A percentile compares a stretch with the other conserved stretches of the same genome.
phyloP scores from a whole-genome alignment of 2,888 invertebrate species.

The Gisinianus flammeolus region DNA sequence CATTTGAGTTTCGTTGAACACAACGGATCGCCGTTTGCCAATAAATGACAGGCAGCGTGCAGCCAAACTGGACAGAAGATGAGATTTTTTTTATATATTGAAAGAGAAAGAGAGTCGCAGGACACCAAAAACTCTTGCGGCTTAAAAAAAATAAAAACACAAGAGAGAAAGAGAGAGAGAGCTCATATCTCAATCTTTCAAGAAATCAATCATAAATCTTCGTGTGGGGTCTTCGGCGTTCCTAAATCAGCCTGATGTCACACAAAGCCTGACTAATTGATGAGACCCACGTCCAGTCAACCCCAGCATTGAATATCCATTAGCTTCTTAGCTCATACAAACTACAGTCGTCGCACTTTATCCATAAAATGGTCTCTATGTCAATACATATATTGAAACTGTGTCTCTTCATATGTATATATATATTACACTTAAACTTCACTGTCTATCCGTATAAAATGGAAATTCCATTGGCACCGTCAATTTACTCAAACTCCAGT shows the following conservation, averaged over 20 bases:
- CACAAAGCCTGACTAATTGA: conserved; percentile 38
- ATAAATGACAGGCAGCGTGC: conserved; percentile 22
- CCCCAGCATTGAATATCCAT: conserved; percentile 49
- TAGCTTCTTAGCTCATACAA: conserved; percentile 21
- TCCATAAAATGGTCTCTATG: no score
- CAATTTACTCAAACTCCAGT: no score
- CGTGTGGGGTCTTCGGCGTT: conserved; percentile 56
- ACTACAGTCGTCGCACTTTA: no score
- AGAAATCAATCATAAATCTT: conserved; percentile 57
- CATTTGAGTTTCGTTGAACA: conserved; percentile 4
- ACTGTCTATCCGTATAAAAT: background rate
- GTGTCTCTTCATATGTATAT: no score
- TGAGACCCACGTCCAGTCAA: conserved; percentile 38
- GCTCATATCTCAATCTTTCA: conserved; percentile 35
- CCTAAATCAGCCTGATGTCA: conserved; percentile 38
- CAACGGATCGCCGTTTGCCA: conserved; percentile 5
- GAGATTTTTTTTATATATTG: conserved; percentile 6
- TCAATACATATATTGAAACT: no score
- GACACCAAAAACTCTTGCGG: background rate
- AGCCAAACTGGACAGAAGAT: conserved; percentile 3
- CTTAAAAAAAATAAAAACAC: background rate
- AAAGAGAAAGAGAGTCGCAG: background rate
- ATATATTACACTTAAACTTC: no score
- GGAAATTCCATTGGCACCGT: no score
- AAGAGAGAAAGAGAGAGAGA: conserved; percentile 8